Base-by-base conservation (phyloP, 2,888 invertebrate genomes). In the Chromoteleia sp. region DNA sequence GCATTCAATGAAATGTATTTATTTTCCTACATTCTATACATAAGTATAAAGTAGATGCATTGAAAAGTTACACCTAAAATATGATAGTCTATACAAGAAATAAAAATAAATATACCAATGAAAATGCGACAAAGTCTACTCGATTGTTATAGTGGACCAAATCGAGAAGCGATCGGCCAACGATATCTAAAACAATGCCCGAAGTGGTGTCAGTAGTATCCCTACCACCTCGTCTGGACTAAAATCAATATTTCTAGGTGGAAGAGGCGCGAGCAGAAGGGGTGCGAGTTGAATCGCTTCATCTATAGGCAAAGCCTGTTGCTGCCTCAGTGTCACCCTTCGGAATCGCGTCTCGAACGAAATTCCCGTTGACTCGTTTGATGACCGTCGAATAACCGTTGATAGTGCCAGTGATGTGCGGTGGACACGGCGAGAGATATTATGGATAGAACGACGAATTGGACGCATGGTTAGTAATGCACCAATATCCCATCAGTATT, bases 301-400 rank as follows among this genome's bases (percentile, higher is more conserved):
- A 83, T 83, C 83, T 90, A 90, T 89, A 89, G 87, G 86, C 85
- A 89, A 89, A 90, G 90, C 90, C 90, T 90, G 90, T 90, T 90
- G 90, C 90, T 90, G 89, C 84, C 82, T 56, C 59, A 36, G 63
- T 75, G 70, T 70, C 58, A 25, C 54, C 73, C 43, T 61, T 41
- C 45, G 19, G 36, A 54, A 17, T 75, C 58, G 43, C 54, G 75
- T 65, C 48, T 58, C n/a, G 56, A 52, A 45, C 30, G 50, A 74
- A 59, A 65, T 59, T 21, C 8, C 21, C 43, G 48, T 70, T 43
- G 41, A 36, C 33, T 61, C 58, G 50, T 63, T 80, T 63, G 63
- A 80, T 74, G 74, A 74, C 54, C 30, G 56, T 63, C 61, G 39
- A 59, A 36, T 61, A 74, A 61, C 41, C 21, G 33, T 54, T 68